A percentile compares a stretch with the other conserved stretches of the same genome.
Evolutionary conservation across 2,113 vertebrate genomes (phyloP).

Genomic region (Etia nguti): DNA sequence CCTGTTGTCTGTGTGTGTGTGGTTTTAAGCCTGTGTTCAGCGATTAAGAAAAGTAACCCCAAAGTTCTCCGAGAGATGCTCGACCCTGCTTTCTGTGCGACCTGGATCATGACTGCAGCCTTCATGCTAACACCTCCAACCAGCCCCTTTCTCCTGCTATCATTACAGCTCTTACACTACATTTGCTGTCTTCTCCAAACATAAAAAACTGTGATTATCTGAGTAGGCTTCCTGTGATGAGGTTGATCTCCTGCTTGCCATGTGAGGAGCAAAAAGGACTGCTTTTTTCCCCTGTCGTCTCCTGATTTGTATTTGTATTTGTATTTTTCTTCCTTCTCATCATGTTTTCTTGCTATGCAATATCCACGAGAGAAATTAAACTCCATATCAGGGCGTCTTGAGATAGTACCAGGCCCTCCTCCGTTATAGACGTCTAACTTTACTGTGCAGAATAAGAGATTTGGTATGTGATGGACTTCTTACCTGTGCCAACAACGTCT

Average conservation of each 20-base stretch:
- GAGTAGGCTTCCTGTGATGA: neutral
- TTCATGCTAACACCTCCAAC: conserved; percentile 59
- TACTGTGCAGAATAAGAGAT: conserved; percentile 45
- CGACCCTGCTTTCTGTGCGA: conserved; percentile 24
- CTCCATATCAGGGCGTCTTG: conserved; percentile 7
- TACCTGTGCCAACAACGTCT: conserved; percentile 69
- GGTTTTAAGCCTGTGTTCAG: conserved; percentile 11
- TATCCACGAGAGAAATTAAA: conserved; percentile 49
- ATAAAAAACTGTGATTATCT: neutral
- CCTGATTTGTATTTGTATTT: conserved; percentile 25
- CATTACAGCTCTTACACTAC: conserved; percentile 27
- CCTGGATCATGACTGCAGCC: conserved; percentile 38
- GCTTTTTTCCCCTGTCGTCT: neutral
- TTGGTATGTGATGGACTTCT: conserved; percentile 62
- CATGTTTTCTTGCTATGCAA: conserved; percentile 78
- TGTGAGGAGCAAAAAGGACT: neutral
- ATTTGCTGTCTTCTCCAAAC: conserved; percentile 20
- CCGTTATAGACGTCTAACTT: conserved; percentile 30
- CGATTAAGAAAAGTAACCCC: conserved; percentile 24
- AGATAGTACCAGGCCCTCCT: conserved; percentile 16
- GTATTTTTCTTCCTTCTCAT: neutral
- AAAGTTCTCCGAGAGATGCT: conserved; percentile 27
- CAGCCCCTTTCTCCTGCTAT: neutral
- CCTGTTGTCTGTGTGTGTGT: conserved; percentile 47
- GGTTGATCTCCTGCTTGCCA: conserved; percentile 15